Conservation (phyloP, 2,888 invertebrate species). For the Sepiola atlantica region DNA sequence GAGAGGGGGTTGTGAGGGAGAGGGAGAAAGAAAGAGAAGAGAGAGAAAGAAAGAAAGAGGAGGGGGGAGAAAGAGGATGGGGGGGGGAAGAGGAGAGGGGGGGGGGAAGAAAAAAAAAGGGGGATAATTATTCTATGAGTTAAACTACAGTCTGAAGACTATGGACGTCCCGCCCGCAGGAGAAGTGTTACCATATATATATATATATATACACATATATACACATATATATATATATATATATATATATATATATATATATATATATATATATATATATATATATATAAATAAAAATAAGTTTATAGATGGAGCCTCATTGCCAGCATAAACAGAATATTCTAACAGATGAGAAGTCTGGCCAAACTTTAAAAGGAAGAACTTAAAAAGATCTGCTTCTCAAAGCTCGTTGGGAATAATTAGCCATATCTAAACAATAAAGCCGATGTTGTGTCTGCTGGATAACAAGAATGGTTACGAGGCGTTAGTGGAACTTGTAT, state of each 20-base stretch:
- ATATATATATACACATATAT: neutral
- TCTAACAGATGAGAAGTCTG: neutral
- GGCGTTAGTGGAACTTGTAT: neutral
- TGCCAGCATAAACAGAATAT: neutral
- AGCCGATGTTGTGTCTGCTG: neutral
- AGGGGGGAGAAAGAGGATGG: neutral
- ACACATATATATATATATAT: neutral
- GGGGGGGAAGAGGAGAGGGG: neutral
- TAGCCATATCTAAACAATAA: neutral
- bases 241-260: constrained; percentile 1
- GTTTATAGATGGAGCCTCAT: neutral
- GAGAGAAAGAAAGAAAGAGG: neutral
- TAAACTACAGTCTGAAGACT: neutral
- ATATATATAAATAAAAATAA: neutral
- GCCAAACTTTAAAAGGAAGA: neutral
- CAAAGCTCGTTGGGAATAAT: neutral
- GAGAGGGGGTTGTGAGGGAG: neutral
- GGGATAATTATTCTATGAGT: neutral
- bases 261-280: constrained; percentile 32
- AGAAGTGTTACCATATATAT: neutral
- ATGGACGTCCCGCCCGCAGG: neutral
- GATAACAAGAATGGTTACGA: neutral
- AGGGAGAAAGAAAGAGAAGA: neutral
- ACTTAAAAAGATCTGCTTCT: neutral
- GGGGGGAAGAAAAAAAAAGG: neutral